Evolutionary conservation across 2,888 invertebrate genomes (phyloP).

Genomic region (Spatulosminthurus flaviceps): DNA sequence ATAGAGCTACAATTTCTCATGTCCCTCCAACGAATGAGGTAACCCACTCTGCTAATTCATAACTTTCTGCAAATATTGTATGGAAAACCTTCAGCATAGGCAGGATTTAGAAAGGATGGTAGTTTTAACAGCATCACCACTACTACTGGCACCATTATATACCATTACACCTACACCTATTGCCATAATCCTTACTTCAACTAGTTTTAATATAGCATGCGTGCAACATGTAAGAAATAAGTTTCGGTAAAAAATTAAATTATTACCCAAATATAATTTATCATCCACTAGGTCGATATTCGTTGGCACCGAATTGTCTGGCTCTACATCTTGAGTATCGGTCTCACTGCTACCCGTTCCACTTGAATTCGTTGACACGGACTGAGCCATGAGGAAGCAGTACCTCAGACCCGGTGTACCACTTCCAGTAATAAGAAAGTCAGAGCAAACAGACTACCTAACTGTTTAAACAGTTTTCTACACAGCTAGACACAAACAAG

Average conservation of each 20-base stretch:
- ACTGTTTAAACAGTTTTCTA: neutral
- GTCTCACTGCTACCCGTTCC: constrained; percentile 22
- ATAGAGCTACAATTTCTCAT: neutral
- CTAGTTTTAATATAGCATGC: no score
- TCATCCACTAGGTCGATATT: constrained; percentile 58
- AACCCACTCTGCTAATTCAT: neutral
- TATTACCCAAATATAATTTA: constrained; percentile 59
- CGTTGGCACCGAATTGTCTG: constrained; percentile 29
- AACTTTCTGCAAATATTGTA: neutral
- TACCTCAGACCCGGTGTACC: neutral
- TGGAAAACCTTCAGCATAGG: neutral
- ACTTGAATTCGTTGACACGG: constrained; percentile 27
- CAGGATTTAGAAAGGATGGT: no score
- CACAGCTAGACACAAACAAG: constrained; percentile 21
- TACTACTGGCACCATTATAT: no score
- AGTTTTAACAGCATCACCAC: no score
- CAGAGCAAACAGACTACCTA: neutral
- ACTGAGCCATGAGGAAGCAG: constrained; percentile 16
- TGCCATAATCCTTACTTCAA: no score
- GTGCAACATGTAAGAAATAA: neutral
- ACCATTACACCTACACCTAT: no score
- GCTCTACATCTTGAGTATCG: constrained; percentile 25
- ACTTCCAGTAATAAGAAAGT: constrained; percentile 24
- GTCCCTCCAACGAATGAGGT: neutral
- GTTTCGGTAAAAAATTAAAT: neutral